Conservation (phyloP, 1,140 invertebrate species). For the Cotesia chilonis region DNA sequence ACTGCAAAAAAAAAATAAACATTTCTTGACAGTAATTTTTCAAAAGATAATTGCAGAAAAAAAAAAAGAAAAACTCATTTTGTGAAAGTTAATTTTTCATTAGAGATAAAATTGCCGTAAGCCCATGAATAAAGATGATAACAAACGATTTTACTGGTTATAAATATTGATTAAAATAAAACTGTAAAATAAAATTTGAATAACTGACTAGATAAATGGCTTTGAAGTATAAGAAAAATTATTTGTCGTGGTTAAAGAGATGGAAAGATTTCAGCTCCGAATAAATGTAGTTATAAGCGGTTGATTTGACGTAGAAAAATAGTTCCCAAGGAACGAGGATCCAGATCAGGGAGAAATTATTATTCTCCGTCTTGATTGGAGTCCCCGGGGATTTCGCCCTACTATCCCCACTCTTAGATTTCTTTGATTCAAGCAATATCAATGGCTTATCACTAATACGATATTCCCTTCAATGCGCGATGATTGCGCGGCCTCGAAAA, state of each 20-base stretch:
- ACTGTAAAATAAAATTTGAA: background rate
- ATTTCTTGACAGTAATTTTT: too few relatives aligned
- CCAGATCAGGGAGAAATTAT: conserved; percentile 45
- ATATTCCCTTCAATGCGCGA: conserved; percentile 58
- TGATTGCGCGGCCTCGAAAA: conserved; percentile 51
- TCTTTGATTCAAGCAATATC: conserved; percentile 52
- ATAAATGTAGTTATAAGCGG: conserved; percentile 25
- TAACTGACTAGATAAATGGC: conserved; percentile 1
- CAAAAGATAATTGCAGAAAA: too few relatives aligned
- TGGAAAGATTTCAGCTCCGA: background rate
- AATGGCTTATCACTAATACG: conserved; percentile 62
- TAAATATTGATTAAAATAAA: too few relatives aligned
- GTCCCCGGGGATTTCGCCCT: conserved; percentile 55
- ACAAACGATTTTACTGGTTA: too few relatives aligned
- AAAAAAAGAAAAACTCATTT: too few relatives aligned
- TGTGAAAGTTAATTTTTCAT: too few relatives aligned
- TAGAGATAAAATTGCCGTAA: too few relatives aligned
- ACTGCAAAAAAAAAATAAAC: too few relatives aligned
- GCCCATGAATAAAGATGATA: too few relatives aligned
- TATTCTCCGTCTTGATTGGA: conserved; percentile 63
- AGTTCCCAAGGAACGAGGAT: conserved; percentile 3
- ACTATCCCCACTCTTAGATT: conserved; percentile 21
- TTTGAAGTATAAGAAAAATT: conserved; percentile 14
- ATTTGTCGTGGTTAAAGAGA: conserved; percentile 12
- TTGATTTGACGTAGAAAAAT: conserved; percentile 27